These are phyloP conservation scores for Pardalotus punctatus DNA, from an alignment of 2,113 vertebrate species.

Conservation along the genomic window DNA sequence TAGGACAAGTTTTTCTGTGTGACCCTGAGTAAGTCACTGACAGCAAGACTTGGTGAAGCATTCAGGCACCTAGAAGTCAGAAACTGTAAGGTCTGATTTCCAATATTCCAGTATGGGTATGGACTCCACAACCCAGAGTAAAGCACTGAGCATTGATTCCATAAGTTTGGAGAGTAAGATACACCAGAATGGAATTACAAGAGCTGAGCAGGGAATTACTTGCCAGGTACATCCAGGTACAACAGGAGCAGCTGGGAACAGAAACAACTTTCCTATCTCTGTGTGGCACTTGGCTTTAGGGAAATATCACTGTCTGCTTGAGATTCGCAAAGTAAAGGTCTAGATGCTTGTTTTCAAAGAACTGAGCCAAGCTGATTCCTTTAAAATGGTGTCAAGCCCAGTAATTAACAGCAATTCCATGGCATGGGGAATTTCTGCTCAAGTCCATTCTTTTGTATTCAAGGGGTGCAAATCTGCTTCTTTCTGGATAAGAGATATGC, in stretches of 20 bases:
- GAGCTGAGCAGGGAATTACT: neutral
- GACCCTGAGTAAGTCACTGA: neutral
- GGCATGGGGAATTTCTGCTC: neutral
- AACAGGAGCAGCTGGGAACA: neutral
- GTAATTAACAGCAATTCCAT: neutral
- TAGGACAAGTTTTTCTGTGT: neutral
- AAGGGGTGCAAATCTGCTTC: neutral
- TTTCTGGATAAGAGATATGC: neutral
- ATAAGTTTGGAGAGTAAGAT: neutral
- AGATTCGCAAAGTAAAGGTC: neutral
- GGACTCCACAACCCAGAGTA: neutral
- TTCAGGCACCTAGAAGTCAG: neutral
- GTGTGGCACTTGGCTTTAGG: neutral
- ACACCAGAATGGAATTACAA: neutral
- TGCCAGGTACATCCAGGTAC: neutral
- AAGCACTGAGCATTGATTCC: neutral
- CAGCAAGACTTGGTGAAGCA: neutral
- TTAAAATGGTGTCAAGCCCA: neutral
- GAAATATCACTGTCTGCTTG: neutral
- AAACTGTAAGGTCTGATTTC: neutral
- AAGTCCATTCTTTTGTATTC: neutral
- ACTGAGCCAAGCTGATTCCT: neutral
- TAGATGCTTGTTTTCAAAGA: neutral
- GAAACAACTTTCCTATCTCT: neutral
- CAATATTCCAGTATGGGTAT: neutral